Conservation (phyloP, 2,113 vertebrate genomes). For the Opisthocomus hoazin region DNA sequence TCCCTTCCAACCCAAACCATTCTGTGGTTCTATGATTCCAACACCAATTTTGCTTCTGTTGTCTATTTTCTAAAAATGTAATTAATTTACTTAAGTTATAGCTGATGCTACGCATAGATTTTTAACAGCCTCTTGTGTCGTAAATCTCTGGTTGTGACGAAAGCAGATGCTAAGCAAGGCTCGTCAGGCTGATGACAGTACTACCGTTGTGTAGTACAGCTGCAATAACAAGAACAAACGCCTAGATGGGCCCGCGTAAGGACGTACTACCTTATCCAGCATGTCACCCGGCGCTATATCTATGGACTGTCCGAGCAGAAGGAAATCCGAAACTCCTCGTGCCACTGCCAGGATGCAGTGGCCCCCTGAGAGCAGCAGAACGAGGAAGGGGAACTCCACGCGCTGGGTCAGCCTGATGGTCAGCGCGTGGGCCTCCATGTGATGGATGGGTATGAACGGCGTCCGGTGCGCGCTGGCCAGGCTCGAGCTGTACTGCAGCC, state of each 20-base stretch:
- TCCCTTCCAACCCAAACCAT: no score
- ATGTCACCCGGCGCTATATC: constrained; percentile 91
- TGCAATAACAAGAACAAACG: background rate
- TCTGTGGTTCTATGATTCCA: no score
- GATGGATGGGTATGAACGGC: constrained; percentile 93
- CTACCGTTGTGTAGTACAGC: background rate
- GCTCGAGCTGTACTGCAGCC: constrained; percentile 80
- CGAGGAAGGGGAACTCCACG: constrained; percentile 89
- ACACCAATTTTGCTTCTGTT: background rate
- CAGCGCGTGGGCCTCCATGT: constrained; percentile 97
- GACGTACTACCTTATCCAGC: constrained; percentile 86
- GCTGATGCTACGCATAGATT: background rate
- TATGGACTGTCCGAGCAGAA: constrained; percentile 84
- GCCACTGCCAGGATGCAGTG: constrained; percentile 89
- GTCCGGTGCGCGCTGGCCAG: constrained; percentile 77
- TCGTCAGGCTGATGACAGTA: background rate
- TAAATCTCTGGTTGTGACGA: background rate
- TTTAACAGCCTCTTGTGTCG: background rate
- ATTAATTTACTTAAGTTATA: background rate
- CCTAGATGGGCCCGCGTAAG: background rate
- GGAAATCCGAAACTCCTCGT: constrained; percentile 86
- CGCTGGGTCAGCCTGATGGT: constrained; percentile 81
- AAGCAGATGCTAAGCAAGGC: background rate
- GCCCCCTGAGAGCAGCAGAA: constrained; percentile 90
- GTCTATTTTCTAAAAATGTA: background rate